phyloP scores from a whole-genome alignment of 2,113 vertebrate species.

The Stegastes partitus region DNA sequence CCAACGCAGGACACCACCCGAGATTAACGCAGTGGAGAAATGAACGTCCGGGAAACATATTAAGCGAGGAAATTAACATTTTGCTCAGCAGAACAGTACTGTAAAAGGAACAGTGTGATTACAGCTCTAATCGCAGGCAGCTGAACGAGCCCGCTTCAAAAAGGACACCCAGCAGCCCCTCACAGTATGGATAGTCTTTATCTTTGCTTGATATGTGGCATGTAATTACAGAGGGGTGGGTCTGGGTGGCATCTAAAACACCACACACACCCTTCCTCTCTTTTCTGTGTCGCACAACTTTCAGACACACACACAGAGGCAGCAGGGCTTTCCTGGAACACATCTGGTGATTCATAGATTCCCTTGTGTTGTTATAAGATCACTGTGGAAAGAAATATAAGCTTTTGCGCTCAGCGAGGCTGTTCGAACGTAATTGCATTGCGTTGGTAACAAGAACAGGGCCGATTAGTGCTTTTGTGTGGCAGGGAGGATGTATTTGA shows the following conservation, averaged over 20 bases:
- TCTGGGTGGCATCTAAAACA: slow-evolving; percentile 34
- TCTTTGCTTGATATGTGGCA: slow-evolving; percentile 32
- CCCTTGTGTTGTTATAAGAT: neutral
- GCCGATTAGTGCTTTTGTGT: neutral
- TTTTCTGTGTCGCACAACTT: slow-evolving; percentile 3
- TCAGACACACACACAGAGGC: neutral
- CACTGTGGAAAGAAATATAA: neutral
- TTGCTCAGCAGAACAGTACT: neutral
- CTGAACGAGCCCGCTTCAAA: slow-evolving; percentile 6
- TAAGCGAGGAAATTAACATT: neutral
- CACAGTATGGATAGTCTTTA: slow-evolving; percentile 27
- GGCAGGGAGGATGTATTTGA: neutral
- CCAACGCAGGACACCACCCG: neutral
- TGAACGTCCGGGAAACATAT: neutral
- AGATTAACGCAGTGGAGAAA: slow-evolving; percentile 5
- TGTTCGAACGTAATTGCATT: neutral
- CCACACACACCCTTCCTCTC: slow-evolving; percentile 14
- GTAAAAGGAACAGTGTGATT: neutral
- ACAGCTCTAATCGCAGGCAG: slow-evolving; percentile 5
- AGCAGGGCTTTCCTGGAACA: neutral
- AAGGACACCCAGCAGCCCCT: slow-evolving; percentile 12
- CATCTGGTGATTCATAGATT: slow-evolving; percentile 16
- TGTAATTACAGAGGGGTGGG: slow-evolving; percentile 38
- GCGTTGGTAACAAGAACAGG: neutral
- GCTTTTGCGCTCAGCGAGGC: slow-evolving; percentile 2